A percentile compares a stretch with the other conserved stretches of the same genome.
Conservation (phyloP, 2,888 invertebrate genomes). For the Ectemnius cavifrons region DNA sequence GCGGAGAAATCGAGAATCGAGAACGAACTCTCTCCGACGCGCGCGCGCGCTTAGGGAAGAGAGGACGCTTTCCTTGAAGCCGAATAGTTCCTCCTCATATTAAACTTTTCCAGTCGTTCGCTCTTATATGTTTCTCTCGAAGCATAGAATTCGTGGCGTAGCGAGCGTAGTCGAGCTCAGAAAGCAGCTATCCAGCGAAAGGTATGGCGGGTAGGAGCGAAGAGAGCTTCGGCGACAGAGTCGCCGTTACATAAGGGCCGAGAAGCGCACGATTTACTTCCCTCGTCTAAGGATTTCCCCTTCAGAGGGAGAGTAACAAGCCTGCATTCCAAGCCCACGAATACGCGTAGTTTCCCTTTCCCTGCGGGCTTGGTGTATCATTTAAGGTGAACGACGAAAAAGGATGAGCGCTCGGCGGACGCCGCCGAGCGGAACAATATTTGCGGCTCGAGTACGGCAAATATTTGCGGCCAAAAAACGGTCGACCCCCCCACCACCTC, state of each 20-base stretch:
- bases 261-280: too few species aligned
- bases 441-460: constrained; percentile 44
- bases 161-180: constrained; percentile 28
- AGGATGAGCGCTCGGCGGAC: constrained; percentile 26
- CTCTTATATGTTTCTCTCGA: constrained; percentile 19
- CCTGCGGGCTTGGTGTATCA: constrained; percentile 22
- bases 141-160: constrained; percentile 33
- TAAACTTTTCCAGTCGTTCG: constrained; percentile 39
- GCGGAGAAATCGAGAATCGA: too few species aligned
- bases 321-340: too few species aligned
- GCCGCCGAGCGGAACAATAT: constrained; percentile 42
- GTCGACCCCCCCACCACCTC: constrained; percentile 16
- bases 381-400: constrained; percentile 45
- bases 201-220: too few species aligned
- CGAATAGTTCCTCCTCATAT: constrained; percentile 34
- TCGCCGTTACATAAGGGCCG: too few species aligned
- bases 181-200: too few species aligned
- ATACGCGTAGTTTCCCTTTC: too few species aligned
- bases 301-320: too few species aligned
- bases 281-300: too few species aligned
- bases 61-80: background rate
- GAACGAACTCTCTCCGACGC: background rate
- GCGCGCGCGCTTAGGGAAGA: background rate
- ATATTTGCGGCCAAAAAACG: constrained; percentile 49
- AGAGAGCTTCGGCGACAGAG: too few species aligned